Base-by-base conservation (phyloP, 2,113 vertebrate species). In the Prinia subflava region DNA sequence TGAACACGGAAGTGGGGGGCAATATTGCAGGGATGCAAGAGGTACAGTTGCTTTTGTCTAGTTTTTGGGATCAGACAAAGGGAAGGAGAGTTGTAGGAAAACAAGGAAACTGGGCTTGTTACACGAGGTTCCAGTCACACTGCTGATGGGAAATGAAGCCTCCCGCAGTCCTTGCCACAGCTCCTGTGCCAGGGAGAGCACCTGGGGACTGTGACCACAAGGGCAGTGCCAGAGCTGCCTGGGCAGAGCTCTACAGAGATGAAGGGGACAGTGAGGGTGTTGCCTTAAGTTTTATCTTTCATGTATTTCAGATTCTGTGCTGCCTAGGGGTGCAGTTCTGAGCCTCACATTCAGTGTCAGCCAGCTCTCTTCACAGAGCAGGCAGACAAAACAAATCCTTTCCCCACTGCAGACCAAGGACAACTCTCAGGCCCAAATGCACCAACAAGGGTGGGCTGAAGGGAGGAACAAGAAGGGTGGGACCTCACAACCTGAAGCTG, bases 181-280 rank as follows among this genome's bases (percentile, higher is more conserved):
- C 17, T 69, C 20, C 60, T 22, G 53, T 2, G 20, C 55, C 11
- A 20, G 52, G 55, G 56, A 42, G 30, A 31, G 50, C 11, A 3
- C 2, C 21, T 3, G 18, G 55, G 42, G 8, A 2, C 59, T 30
- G 63, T 2, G 17, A 3, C 3, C 0, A 0, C 49, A 2, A 6
- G 46, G 30, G 21, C 70, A 33, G 24, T 11, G 41, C 47, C 57
- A 27, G 42, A 14, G 2, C 41, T 23, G 33, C 57, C 30, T 4
- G 70, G 9, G 24, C 47, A 27, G 59, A 33, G 33, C 73, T 71
- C 50, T 60, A 60, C 65, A 41, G 41, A 30, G 33, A 2, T 7
- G 7, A 10, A 6, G 41, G 13, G 15, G 23, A 41, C n/a, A 62
- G 8, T 0, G 13, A 23, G n/a, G 60, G 47, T 23, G 56, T n/a